Evolutionary conservation across 2,888 invertebrate species (phyloP).

Genomic region (Pristionchus exspectatus): DNA sequence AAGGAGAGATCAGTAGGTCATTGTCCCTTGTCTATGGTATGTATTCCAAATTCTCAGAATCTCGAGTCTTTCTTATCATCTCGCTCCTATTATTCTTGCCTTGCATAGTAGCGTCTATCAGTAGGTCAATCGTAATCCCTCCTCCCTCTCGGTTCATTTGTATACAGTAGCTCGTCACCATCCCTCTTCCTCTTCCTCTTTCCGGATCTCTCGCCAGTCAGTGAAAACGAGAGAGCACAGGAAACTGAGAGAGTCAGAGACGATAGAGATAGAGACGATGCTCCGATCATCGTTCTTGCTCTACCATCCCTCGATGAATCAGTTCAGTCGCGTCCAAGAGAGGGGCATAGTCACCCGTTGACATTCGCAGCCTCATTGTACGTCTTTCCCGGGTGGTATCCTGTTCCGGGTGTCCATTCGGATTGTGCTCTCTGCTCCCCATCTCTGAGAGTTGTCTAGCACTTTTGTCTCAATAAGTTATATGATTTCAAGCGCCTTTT

Average conservation of each 20-base stretch:
- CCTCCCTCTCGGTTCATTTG: neutral
- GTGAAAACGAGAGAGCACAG: too few species aligned
- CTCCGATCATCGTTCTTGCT: neutral
- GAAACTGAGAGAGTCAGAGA: too few species aligned
- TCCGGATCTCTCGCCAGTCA: neutral
- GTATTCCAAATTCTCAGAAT: too few species aligned
- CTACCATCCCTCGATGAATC: constrained; percentile 36
- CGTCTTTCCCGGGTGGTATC: neutral
- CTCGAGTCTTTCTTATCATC: neutral
- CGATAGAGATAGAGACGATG: too few species aligned
- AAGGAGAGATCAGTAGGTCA: too few species aligned
- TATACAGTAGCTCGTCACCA: constrained; percentile 37
- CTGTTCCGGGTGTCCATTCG: neutral
- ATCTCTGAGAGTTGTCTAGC: neutral
- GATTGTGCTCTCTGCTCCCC: neutral
- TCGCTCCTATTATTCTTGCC: neutral
- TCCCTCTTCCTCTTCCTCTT: neutral
- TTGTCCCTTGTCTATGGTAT: too few species aligned
- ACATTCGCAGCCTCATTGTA: neutral
- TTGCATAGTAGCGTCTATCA: neutral
- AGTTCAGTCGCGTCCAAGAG: neutral
- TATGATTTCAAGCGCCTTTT: too few species aligned
- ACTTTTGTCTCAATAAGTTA: too few species aligned
- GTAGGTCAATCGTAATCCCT: neutral
- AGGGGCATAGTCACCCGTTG: neutral